Conservation (phyloP, 2,113 vertebrate species). For the Perognathus longimembris region DNA sequence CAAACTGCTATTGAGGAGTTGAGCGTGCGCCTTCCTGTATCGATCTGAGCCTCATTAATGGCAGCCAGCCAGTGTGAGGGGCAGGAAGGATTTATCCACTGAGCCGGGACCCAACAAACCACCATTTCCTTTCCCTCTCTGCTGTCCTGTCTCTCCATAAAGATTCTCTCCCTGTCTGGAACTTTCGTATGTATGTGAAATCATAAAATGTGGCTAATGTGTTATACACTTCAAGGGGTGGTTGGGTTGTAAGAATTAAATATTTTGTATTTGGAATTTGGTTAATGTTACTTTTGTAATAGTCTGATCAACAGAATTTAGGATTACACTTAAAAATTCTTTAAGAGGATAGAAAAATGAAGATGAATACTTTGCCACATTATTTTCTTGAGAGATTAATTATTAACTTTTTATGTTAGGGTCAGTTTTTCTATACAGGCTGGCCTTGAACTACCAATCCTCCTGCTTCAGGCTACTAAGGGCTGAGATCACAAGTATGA, state of each 20-base stretch:
- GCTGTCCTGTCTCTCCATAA: too few relatives aligned
- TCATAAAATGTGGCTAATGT: background rate
- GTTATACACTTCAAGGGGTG: background rate
- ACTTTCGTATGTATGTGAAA: background rate
- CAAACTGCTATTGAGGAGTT: background rate
- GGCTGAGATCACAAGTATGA: background rate
- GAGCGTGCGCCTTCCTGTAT: background rate
- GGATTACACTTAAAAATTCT: slow-evolving; percentile 5
- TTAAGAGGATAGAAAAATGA: background rate
- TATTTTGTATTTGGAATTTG: slow-evolving; percentile 19
- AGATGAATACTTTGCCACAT: background rate
- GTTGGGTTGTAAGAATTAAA: background rate
- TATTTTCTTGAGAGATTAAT: background rate
- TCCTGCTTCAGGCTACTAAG: too few relatives aligned
- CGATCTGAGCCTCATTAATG: background rate
- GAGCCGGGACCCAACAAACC: too few relatives aligned
- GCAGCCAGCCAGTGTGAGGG: background rate
- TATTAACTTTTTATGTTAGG: background rate
- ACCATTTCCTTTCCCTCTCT: too few relatives aligned
- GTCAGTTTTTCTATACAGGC: too few relatives aligned
- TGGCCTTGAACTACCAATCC: too few relatives aligned
- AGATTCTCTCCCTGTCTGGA: background rate
- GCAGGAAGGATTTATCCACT: background rate
- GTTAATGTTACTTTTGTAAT: background rate
- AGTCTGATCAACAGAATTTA: background rate